phyloP scores from a whole-genome alignment of 2,113 vertebrate species.

The Sinosuthora webbiana region DNA sequence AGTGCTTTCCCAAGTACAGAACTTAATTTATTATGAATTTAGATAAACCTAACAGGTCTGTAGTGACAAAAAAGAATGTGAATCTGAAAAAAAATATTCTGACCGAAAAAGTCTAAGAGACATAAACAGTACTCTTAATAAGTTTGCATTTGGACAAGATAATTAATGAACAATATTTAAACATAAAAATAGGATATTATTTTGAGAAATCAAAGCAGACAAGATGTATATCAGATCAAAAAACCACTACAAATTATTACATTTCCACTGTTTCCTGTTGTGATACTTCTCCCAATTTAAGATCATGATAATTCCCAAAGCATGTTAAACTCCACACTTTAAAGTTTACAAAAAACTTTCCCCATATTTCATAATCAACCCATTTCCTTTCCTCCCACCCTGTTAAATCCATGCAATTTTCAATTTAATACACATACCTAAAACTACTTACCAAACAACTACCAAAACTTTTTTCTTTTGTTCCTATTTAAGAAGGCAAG shows the following conservation, averaged over 20 bases:
- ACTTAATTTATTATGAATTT: neutral
- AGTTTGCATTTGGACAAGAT: neutral
- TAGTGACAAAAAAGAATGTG: neutral
- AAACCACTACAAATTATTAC: neutral
- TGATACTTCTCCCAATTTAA: neutral
- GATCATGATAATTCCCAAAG: neutral
- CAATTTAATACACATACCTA: neutral
- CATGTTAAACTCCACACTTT: neutral
- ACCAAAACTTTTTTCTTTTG: neutral
- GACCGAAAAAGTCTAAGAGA: neutral
- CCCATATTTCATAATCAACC: neutral
- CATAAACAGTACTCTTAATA: neutral
- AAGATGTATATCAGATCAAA: neutral
- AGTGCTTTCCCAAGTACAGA: neutral
- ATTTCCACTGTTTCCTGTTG: neutral
- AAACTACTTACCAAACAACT: neutral
- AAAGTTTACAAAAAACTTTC: neutral
- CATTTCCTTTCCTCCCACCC: neutral
- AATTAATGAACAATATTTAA: neutral
- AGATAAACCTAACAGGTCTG: neutral
- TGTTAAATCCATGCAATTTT: neutral
- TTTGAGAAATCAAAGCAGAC: neutral
- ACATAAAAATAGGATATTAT: neutral
- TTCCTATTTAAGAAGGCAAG: neutral
- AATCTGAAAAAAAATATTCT: neutral